Base-by-base conservation (phyloP, 2,113 vertebrate species). In the Zeus faber region DNA sequence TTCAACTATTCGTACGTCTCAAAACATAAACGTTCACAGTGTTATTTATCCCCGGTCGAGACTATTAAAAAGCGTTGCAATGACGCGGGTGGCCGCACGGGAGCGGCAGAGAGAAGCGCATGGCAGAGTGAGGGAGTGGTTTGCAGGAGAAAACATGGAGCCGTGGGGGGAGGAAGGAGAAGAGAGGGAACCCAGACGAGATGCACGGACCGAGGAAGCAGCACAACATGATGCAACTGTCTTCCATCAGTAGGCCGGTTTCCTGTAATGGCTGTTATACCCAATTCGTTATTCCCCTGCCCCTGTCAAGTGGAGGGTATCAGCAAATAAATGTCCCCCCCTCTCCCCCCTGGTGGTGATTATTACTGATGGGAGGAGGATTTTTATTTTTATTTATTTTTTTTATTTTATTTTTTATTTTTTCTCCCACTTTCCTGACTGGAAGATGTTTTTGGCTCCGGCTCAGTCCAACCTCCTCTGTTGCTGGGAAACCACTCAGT, bases 401-500 rank as follows among this genome's bases (percentile, higher is more conserved):
- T 16, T 52, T 62, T 49, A 23, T 14, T 49, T 45, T 26, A 41
- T 54, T 60, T 51, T 60, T 69, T 44, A 74, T 72, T 62, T 54
- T 62, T 67, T 75, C 9, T 2, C 1, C 11, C 41, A 44, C 55
- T 47, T 85, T 59, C 76, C 59, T 43, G 45, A 39, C 35, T 65
- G 68, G 65, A 79, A 77, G 66, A 61, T 13, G 22, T 57, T 69
- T 80, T 65, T 77, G 77, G 74, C 68, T 76, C 60, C 63, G 52
- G 67, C 67, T 26, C 62, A 37, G 40, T 76, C 58, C 73, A 77
- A 65, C 77, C 43, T 65, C 57, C 62, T 67, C 73, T 72, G 86
- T 88, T 87, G 86, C 86, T 54, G 76, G 80, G 85, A 86, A 85
- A 88, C 83, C 75, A 72, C 62, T 77, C 64, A 75, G 77, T 85